Evolutionary conservation across 2,113 vertebrate species (phyloP), one percentile per base, ranked within the genome.

Genomic region (Bos indicus): DNA sequence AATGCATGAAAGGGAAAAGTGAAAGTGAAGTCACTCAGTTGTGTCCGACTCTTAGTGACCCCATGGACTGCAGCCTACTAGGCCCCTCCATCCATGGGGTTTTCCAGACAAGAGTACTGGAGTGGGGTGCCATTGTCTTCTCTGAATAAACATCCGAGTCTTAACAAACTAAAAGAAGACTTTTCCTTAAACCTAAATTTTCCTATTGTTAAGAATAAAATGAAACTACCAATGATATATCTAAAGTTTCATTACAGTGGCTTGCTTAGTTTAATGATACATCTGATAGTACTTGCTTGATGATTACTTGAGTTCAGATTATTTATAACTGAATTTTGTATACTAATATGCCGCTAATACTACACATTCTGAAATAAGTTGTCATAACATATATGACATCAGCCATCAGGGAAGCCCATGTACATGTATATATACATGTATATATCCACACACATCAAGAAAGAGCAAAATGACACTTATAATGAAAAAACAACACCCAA

Each of bases 201-300:
- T 60, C 19, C 23, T 88, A 78, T 90, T 43, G 25, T 71, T 78
- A 91, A 92, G 48, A 96, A 95, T 90, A 59, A 88, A 89, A 40
- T 67, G 28, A 90, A 84, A 40, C 71, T 71, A 30, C 51, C 11
- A 19, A 93, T 88, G 90, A 46, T 8, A 81, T 36, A 46, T 52
- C 14, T 78, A 71, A 95, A 56, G 33, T 86, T 95, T 77, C 40
- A 28, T 12, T 91, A 16, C 1, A 57, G 62, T 21, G 28, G 33
- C 15, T 60, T 91, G 13, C 5, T 21, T 83, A 67, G 14, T 83
- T 85, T 81, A 57, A 81, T 33, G 16, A 40, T 77, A 28, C 19
- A 91, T 40, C 40, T 64, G 52, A 51, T 16, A 67, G 23, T 36
- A 26, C 11, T 33, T 89, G 11, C 23, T 77, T 62, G 43, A 46